Percentiles rank a stretch among this genome's conserved stretches.
These are phyloP conservation scores for Parasteatoda lunata DNA, from an alignment of 2,888 invertebrate species.

Conservation along the genomic window DNA sequence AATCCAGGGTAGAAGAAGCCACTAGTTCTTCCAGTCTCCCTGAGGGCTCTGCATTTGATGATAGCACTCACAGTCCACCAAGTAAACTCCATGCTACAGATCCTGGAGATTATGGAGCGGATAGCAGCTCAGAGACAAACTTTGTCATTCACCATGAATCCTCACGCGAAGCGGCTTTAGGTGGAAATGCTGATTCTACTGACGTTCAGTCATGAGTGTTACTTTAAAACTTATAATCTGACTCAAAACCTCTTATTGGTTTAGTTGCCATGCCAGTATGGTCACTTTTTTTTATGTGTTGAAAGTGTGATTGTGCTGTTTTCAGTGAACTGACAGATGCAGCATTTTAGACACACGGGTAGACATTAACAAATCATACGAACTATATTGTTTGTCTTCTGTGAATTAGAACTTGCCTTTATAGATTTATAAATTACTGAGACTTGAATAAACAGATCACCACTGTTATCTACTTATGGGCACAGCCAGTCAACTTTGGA, in stretches of 20 bases:
- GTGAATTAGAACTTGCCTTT: constrained; percentile 52
- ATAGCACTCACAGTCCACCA: constrained; percentile 23
- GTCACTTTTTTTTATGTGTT: constrained; percentile 58
- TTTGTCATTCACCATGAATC: constrained; percentile 27
- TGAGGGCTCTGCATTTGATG: constrained; percentile 34
- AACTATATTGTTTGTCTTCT: constrained; percentile 24
- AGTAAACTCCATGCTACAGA: constrained; percentile 24
- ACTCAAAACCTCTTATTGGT: not conserved
- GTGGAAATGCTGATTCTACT: constrained; percentile 57
- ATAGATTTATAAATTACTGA: constrained; percentile 24
- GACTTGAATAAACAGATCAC: constrained; percentile 15
- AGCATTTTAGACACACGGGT: constrained; percentile 50
- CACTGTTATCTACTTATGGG: constrained; percentile 35
- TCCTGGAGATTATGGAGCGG: constrained; percentile 28
- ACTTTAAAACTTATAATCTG: not conserved
- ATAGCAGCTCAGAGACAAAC: constrained; percentile 56
- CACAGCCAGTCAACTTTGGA: not conserved
- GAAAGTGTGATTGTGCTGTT: constrained; percentile 10
- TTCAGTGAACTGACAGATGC: constrained; percentile 3
- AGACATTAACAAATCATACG: constrained; percentile 42
- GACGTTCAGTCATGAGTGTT: constrained; percentile 52
- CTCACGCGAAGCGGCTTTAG: constrained; percentile 14
- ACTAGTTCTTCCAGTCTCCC: constrained; percentile 52
- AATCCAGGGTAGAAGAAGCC: constrained; percentile 53
- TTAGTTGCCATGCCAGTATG: constrained; percentile 62